These are phyloP conservation scores for Petrophora chlorosata DNA, from an alignment of 2,888 invertebrate genomes.

Conservation along the genomic window DNA sequence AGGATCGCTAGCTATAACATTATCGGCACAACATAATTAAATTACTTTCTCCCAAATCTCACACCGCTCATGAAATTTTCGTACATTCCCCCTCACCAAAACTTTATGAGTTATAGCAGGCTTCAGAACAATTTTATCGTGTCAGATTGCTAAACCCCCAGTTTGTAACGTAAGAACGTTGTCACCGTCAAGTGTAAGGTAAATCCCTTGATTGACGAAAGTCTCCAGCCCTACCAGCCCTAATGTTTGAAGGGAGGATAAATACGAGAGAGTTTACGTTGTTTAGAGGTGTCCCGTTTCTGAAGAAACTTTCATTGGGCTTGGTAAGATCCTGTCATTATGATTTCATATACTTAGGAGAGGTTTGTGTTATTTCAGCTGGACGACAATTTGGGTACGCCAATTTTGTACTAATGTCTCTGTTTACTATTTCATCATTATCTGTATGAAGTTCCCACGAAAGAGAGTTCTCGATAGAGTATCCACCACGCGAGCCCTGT, in stretches of 20 bases:
- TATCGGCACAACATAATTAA: too few species aligned
- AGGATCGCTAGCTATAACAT: too few species aligned
- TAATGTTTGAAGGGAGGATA: conserved; percentile 59
- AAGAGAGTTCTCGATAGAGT: too few species aligned
- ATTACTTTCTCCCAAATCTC: too few species aligned
- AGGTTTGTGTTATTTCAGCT: conserved; percentile 23
- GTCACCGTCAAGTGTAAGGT: conserved; percentile 73
- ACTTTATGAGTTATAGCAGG: conserved; percentile 50
- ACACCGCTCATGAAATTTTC: conserved; percentile 11
- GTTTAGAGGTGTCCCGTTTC: conserved; percentile 57
- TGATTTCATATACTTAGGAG: conserved; percentile 30
- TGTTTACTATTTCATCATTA: too few species aligned
- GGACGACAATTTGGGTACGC: background rate
- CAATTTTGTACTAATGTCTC: too few species aligned
- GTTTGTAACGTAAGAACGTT: conserved; percentile 77
- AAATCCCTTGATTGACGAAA: conserved; percentile 80
- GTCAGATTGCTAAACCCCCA: conserved; percentile 69
- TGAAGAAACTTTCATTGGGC: conserved; percentile 55
- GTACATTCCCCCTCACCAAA: conserved; percentile 21
- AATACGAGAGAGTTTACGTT: conserved; percentile 50
- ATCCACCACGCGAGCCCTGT: too few species aligned
- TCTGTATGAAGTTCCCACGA: too few species aligned
- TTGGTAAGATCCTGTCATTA: conserved; percentile 42
- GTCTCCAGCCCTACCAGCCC: conserved; percentile 50
- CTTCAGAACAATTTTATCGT: conserved; percentile 56